Conservation (phyloP, 2,113 vertebrate species). For the Psophia crepitans region DNA sequence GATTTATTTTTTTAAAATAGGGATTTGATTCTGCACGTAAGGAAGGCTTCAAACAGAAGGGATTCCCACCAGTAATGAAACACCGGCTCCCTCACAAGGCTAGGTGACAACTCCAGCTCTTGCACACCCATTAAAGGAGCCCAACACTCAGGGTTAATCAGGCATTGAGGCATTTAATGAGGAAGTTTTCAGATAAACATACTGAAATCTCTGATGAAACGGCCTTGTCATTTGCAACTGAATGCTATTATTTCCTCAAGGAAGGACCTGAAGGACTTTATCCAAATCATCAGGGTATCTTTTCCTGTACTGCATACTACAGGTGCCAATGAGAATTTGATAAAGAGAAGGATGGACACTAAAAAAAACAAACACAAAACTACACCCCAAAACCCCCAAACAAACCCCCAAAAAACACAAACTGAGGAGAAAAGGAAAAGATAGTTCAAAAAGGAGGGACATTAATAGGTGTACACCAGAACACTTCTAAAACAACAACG, state of each 20-base stretch:
- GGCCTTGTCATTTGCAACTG: neutral
- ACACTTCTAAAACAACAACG: accelerated
- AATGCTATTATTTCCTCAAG: neutral
- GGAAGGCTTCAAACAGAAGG: neutral
- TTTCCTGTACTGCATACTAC: neutral
- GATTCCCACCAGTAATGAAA: neutral
- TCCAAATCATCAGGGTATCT: neutral
- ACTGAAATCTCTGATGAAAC: neutral
- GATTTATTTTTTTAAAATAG: neutral
- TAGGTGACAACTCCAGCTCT: neutral
- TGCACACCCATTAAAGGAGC: neutral
- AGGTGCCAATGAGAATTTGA: neutral
- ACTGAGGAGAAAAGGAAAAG: neutral
- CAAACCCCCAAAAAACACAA: neutral
- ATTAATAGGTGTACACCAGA: neutral
- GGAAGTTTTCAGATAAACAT: neutral
- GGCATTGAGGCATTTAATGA: neutral
- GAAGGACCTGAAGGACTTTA: neutral
- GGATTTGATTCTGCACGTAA: neutral
- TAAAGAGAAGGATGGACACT: neutral
- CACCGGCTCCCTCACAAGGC: neutral
- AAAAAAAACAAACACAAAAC: too few relatives aligned
- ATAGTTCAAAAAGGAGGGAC: neutral
- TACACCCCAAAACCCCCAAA: too few relatives aligned
- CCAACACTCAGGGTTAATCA: neutral